Evolutionary conservation across 2,797 vertebrate genomes (phyloP), one percentile per base, ranked within the genome.

Genomic region (Anguilla obscura): DNA sequence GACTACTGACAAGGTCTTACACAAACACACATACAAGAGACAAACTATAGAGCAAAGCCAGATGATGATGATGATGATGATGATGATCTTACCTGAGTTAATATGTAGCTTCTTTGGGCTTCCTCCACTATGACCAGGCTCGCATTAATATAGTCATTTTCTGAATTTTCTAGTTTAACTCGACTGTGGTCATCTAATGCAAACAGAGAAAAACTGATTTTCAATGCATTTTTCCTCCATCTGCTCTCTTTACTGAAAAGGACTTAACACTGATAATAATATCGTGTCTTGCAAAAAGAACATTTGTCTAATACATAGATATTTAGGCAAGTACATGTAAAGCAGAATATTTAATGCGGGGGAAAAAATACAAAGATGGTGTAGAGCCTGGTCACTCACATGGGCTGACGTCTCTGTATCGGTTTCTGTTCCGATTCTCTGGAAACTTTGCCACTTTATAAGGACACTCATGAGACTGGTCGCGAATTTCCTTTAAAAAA

Each of bases 121-220:
- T 99, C 97, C 92, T 98, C 96, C 95, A 97, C 95, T 90, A 95
- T 93, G 87, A 99, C 97, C 90, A 98, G 94, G 92, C 98, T 99
- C 91, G 98, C 98, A 93, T 99, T 99, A 92, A 99, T 99, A 93
- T 99, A 99, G 94, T 99, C 98, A 94, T 99, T 99, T 91, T 99
- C 98, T 0, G 95, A 94, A 91, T 97, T 97, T 93, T 97, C 96
- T 90, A 99, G 96, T 94, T 97, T 99, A 89, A 99, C 98, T 90
- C 98, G 97, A 94, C 98, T 99, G 93, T 99, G 98, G 93, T 99
- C 98, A 93, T 98, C 98, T 99, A 92, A 91, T 96, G 95, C 87
- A 87, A 92, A 87, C 92, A 83, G 91, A 86, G 6, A 56, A 33
- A 86, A 40, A 86, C 9, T 27, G 24, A 33, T 18, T 79, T 84